Evolutionary conservation across 1,140 invertebrate species (phyloP).

Genomic region (Plectus sambesii): DNA sequence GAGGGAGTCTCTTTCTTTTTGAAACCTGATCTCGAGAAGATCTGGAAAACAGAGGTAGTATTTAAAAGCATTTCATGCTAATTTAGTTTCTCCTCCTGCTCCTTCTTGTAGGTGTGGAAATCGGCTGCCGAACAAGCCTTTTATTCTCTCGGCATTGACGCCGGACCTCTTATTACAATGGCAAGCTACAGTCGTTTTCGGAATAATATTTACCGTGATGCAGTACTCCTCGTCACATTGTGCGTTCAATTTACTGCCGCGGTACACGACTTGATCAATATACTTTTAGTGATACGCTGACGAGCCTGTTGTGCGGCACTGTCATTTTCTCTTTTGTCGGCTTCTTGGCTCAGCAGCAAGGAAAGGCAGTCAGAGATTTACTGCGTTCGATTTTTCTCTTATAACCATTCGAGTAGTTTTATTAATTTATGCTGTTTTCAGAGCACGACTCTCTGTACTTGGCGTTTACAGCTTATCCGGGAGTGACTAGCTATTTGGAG

Average conservation of each 20-base stretch:
- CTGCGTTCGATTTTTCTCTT: conserved; percentile 19
- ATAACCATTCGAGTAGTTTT: neutral
- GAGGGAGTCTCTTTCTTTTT: conserved; percentile 29
- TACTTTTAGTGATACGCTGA: conserved; percentile 33
- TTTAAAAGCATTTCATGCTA: too few relatives aligned
- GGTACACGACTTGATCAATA: too few relatives aligned
- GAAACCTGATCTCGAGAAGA: conserved; percentile 24
- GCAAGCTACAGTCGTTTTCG: conserved; percentile 37
- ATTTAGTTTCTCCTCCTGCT: conserved; percentile 1
- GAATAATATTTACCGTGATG: conserved; percentile 42
- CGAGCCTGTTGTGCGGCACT: conserved; percentile 38
- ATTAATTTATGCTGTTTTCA: conserved; percentile 21
- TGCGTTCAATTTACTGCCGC: too few relatives aligned
- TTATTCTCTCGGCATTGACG: conserved; percentile 39
- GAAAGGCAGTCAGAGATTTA: conserved; percentile 34
- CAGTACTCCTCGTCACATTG: conserved; percentile 29
- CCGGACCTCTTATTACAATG: conserved; percentile 41
- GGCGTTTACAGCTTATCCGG: conserved; percentile 39
- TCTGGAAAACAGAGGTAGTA: too few relatives aligned
- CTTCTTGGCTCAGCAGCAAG: conserved; percentile 32
- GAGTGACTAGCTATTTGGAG: conserved; percentile 39
- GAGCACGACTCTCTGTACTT: conserved; percentile 39
- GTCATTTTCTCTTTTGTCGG: conserved; percentile 42
- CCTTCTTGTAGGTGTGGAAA: conserved; percentile 33
- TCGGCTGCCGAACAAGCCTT: conserved; percentile 43